Evolutionary conservation across 2,797 vertebrate species (phyloP).

Genomic region (Falco concolor): DNA sequence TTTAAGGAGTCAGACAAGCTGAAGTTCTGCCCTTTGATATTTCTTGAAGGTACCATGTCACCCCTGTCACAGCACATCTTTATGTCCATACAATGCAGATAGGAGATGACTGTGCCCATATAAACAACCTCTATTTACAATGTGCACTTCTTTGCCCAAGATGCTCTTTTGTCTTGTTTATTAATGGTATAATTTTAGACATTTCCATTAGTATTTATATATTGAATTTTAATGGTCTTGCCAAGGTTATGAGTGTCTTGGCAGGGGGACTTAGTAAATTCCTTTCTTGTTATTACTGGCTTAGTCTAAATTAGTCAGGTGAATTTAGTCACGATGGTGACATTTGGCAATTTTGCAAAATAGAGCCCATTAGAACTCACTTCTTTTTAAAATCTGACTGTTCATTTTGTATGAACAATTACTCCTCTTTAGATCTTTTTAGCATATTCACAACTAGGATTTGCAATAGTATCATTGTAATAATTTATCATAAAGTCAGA

Average conservation of each 20-base stretch:
- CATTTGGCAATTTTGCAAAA: conserved; percentile 28
- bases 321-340: background rate
- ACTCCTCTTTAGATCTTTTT: background rate
- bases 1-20: background rate
- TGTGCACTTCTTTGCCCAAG: background rate
- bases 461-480: conserved; percentile 27
- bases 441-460: conserved; percentile 24
- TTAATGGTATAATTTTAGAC: background rate
- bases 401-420: conserved; percentile 22
- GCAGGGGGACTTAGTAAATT: background rate
- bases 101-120: background rate
- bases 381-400: background rate
- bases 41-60: background rate
- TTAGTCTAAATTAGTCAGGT: background rate
- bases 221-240: background rate
- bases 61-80: background rate
- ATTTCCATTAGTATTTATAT: background rate
- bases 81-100: background rate
- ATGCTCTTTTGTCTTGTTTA: background rate
- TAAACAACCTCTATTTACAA: background rate
- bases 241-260: background rate
- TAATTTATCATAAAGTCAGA: conserved; percentile 45
- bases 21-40: background rate
- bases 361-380: background rate
- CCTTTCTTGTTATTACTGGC: background rate